These are phyloP conservation scores for Hydriomena furcata DNA, from an alignment of 2,888 invertebrate species.

Conservation along the genomic window DNA sequence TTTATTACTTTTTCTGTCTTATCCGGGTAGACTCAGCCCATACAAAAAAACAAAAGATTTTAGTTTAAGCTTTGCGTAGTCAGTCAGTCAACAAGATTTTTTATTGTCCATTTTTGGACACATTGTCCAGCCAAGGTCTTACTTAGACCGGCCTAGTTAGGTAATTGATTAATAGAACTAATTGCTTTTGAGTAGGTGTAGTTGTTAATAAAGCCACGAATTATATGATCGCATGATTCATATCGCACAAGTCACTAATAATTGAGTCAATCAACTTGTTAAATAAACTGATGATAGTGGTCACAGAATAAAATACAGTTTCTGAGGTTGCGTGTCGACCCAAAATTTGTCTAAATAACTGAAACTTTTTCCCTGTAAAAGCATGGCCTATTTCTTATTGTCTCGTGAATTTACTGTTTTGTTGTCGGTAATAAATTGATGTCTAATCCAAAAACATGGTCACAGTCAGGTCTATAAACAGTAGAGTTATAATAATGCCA, in stretches of 20 bases:
- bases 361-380: slow-evolving; percentile 14
- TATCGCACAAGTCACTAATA: slow-evolving; percentile 42
- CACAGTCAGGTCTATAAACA: not conserved
- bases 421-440: slow-evolving; percentile 14
- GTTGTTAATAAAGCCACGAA: too few species aligned
- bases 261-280: slow-evolving; percentile 50
- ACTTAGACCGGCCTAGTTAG: too few species aligned
- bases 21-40: too few species aligned
- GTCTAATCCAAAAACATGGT: slow-evolving; percentile 4
- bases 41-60: too few species aligned
- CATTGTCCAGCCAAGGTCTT: too few species aligned
- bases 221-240: slow-evolving; percentile 38
- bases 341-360: slow-evolving; percentile 29
- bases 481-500: too few species aligned
- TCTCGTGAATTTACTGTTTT: slow-evolving; percentile 10
- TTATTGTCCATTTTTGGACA: too few species aligned
- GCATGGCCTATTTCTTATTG: slow-evolving; percentile 3
- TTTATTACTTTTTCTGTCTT: too few species aligned
- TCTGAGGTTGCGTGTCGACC: slow-evolving; percentile 42
- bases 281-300: slow-evolving; percentile 42
- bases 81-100: too few species aligned
- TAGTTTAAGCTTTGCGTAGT: too few species aligned
- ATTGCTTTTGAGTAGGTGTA: slow-evolving; percentile 8
- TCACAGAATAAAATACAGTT: slow-evolving; percentile 1
- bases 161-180: not conserved